Evolutionary conservation across 2,888 invertebrate species (phyloP).

Genomic region (Brenthis ino): DNA sequence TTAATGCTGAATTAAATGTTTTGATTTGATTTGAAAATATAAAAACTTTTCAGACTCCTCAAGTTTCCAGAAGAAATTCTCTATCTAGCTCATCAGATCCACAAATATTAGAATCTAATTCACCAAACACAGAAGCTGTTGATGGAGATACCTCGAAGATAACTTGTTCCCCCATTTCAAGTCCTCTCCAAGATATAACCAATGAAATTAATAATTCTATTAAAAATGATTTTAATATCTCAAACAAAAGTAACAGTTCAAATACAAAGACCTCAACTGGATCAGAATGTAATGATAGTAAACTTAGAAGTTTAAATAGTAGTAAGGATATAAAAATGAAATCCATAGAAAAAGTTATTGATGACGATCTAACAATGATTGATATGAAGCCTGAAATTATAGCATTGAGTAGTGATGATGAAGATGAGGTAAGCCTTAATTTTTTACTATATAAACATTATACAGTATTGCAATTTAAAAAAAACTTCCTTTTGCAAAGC

Average conservation of each 20-base stretch:
- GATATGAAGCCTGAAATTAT: slow-evolving; percentile 67
- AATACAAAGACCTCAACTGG: slow-evolving; percentile 36
- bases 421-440: slow-evolving; percentile 56
- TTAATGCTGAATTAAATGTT: no score
- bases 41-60: slow-evolving; percentile 5
- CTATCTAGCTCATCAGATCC: slow-evolving; percentile 17
- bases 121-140: slow-evolving; percentile 41
- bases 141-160: slow-evolving; percentile 49
- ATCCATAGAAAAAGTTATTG: slow-evolving; percentile 48
- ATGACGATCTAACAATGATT: slow-evolving; percentile 70
- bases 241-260: slow-evolving; percentile 20
- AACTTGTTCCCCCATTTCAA: slow-evolving; percentile 65
- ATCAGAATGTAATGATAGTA: slow-evolving; percentile 38
- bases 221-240: slow-evolving; percentile 9
- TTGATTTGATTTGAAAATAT: no score
- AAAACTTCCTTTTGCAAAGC: no score
- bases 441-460: not conserved
- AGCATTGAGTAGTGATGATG: slow-evolving; percentile 74
- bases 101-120: slow-evolving; percentile 24
- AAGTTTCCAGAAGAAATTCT: slow-evolving; percentile 34
- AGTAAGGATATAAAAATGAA: slow-evolving; percentile 30
- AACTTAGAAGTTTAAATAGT: slow-evolving; percentile 45
- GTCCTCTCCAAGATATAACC: slow-evolving; percentile 59
- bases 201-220: slow-evolving; percentile 44
- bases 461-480: not conserved